Percentiles rank a stretch among this genome's conserved stretches.
phyloP scores from a whole-genome alignment of 1,140 invertebrate species.

The Drosophila mayri region DNA sequence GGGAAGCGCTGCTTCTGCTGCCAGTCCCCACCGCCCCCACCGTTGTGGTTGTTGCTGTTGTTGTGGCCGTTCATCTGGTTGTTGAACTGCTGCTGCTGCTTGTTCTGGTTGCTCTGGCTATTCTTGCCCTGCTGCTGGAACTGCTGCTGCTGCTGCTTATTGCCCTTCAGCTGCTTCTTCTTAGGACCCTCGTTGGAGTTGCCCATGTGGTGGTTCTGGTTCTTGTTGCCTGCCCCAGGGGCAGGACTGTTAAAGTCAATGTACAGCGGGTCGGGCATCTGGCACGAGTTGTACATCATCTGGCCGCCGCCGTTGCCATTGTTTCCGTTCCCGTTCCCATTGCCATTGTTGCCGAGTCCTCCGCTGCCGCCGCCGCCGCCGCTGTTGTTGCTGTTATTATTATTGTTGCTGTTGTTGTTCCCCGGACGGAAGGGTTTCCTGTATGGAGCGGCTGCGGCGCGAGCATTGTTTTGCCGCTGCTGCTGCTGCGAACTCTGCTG shows the following conservation, averaged over 20 bases:
- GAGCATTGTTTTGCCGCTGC: conserved; percentile 45
- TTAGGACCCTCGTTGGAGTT: conserved; percentile 39
- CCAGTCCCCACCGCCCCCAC: conserved; percentile 44
- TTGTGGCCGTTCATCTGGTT: conserved; percentile 48
- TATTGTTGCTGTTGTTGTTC: conserved; percentile 13
- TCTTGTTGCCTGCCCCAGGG: conserved; percentile 14
- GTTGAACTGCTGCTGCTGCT: conserved; percentile 32
- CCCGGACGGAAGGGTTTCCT: conserved; percentile 61
- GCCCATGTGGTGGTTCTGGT: conserved; percentile 5
- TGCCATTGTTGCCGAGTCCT: conserved; percentile 6
- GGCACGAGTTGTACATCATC: conserved; percentile 67
- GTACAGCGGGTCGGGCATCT: conserved; percentile 84
- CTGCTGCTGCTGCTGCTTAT: conserved; percentile 42
- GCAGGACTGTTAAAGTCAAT: conserved; percentile 79
- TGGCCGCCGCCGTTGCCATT: conserved; percentile 22
- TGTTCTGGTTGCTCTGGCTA: conserved; percentile 13
- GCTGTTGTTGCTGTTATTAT: background rate
- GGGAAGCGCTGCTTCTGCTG: conserved; percentile 48
- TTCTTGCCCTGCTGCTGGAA: conserved; percentile 38
- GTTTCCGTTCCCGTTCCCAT: background rate
- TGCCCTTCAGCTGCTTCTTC: conserved; percentile 63
- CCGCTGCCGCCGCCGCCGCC: background rate
- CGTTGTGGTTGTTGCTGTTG: conserved; percentile 1
- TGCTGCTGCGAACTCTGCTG: conserved; percentile 16
- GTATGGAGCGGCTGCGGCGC: conserved; percentile 63